These are phyloP conservation scores for Eonycteris spelaea DNA, from an alignment of 2,113 vertebrate species.

Conservation along the genomic window DNA sequence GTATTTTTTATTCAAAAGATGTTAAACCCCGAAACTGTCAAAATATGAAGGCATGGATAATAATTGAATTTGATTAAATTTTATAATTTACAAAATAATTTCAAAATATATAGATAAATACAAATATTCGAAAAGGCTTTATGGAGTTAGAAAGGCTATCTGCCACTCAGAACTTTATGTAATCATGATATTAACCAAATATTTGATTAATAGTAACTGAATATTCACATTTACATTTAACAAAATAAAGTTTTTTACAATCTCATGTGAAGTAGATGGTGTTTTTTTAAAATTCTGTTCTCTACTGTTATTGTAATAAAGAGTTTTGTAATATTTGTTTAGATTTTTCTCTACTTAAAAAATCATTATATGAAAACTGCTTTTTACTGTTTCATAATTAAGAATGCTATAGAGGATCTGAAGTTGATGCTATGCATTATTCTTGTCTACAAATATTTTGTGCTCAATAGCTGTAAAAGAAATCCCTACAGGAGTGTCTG, in stretches of 20 bases:
- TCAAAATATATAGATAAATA: not conserved
- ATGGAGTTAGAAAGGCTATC: not conserved
- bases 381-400: not conserved
- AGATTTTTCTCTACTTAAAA: not conserved
- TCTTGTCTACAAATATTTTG: not conserved
- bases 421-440: not conserved
- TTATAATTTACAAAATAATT: constrained; percentile 26
- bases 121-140: not conserved
- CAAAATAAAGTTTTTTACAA: not conserved
- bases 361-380: not conserved
- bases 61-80: not conserved
- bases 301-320: too few relatives aligned
- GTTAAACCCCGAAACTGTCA: not conserved
- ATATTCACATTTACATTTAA: not conserved
- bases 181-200: not conserved
- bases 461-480: not conserved
- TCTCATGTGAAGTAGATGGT: not conserved
- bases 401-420: not conserved
- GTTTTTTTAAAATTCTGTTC: not conserved
- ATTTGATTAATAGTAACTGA: not conserved
- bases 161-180: not conserved
- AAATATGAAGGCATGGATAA: not conserved
- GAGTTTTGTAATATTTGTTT: not conserved
- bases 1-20: constrained; percentile 25
- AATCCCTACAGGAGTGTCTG: not conserved